A percentile compares a stretch with the other conserved stretches of the same genome.
Evolutionary conservation across 2,888 invertebrate genomes (phyloP).

Genomic region (Hyposoter dolosus): DNA sequence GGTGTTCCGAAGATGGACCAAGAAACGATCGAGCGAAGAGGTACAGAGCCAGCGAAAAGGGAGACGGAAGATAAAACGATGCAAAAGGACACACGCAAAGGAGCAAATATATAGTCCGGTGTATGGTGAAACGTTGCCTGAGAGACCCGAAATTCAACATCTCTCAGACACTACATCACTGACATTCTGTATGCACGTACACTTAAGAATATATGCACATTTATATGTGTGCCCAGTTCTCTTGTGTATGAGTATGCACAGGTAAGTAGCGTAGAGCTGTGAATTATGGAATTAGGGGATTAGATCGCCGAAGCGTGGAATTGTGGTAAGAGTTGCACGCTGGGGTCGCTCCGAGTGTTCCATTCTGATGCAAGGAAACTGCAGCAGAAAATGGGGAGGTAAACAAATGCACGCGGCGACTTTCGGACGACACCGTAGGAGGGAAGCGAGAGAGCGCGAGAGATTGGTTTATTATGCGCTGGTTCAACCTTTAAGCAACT

Average conservation of each 20-base stretch:
- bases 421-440: constrained; percentile 24
- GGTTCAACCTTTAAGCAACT: background rate
- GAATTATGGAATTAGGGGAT: constrained; percentile 73
- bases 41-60: constrained; percentile 14
- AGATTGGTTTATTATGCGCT: constrained; percentile 13
- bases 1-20: constrained; percentile 70
- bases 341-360: constrained; percentile 55
- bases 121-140: constrained; percentile 37
- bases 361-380: constrained; percentile 48
- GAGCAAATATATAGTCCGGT: constrained; percentile 26
- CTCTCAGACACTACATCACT: constrained; percentile 38
- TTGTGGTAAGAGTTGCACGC: constrained; percentile 68
- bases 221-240: background rate
- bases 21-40: constrained; percentile 24
- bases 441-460: background rate
- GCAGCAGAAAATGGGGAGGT: constrained; percentile 67
- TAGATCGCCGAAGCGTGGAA: constrained; percentile 71
- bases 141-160: constrained; percentile 43
- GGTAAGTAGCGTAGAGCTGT: constrained; percentile 64
- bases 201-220: background rate
- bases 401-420: constrained; percentile 30
- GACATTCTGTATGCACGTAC: background rate
- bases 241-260: background rate
- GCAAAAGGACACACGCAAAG: constrained; percentile 32
- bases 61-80: constrained; percentile 18